Conservation (phyloP, 2,113 vertebrate genomes). For the Sebastes schlegelii region DNA sequence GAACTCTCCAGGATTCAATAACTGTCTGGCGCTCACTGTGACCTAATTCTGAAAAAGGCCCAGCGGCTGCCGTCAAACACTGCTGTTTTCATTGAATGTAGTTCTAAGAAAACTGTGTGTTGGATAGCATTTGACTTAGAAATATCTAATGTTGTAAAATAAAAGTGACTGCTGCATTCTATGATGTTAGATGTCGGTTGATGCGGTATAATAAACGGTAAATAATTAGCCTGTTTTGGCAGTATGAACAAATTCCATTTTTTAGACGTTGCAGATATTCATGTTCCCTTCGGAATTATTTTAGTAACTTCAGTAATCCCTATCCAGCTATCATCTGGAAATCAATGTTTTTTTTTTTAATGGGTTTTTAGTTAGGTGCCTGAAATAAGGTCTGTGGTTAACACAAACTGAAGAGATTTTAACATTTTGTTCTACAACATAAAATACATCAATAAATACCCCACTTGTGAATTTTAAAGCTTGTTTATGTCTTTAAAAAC, state of each 20-base stretch:
- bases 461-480: too few relatives aligned
- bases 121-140: slow-evolving; percentile 56
- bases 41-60: slow-evolving; percentile 65
- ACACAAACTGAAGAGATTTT: too few relatives aligned
- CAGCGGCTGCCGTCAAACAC: slow-evolving; percentile 63
- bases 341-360: too few relatives aligned
- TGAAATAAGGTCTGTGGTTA: too few relatives aligned
- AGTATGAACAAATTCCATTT: not conserved
- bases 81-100: slow-evolving; percentile 74
- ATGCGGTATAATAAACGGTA: slow-evolving; percentile 29
- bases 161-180: slow-evolving; percentile 28
- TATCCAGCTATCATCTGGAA: too few relatives aligned
- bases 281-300: too few relatives aligned
- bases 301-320: too few relatives aligned
- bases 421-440: too few relatives aligned
- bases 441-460: too few relatives aligned
- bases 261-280: too few relatives aligned
- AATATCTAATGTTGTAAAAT: slow-evolving; percentile 58
- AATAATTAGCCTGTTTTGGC: slow-evolving; percentile 5
- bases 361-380: too few relatives aligned
- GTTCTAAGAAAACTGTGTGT: slow-evolving; percentile 61
- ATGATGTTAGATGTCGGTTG: slow-evolving; percentile 19
- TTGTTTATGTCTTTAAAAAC: too few relatives aligned
- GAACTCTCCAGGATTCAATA: slow-evolving; percentile 76
- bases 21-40: slow-evolving; percentile 73